Evolutionary conservation across 2,888 invertebrate genomes (phyloP).

Genomic region (Acholoe squamosa): DNA sequence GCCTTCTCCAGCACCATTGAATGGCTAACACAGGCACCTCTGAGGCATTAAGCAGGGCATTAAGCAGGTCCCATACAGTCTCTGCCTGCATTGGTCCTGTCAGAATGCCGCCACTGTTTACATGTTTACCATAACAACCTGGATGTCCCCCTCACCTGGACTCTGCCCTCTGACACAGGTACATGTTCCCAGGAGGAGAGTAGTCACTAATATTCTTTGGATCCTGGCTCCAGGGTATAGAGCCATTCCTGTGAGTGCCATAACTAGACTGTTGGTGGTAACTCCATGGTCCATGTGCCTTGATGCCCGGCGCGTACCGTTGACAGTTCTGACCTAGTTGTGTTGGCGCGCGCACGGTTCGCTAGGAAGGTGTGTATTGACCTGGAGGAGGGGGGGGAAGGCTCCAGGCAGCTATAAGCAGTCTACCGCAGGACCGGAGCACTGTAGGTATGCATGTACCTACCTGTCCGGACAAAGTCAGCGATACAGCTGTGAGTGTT

Average conservation of each 20-base stretch:
- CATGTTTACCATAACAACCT: conserved; percentile 12
- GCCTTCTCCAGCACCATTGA: no score
- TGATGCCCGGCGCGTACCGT: background rate
- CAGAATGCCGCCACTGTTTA: no score
- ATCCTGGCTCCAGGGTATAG: background rate
- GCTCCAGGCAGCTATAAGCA: background rate
- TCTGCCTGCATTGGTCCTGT: background rate
- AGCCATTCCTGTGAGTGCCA: no score
- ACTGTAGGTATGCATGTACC: background rate
- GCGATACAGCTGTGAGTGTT: background rate
- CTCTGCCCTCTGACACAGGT: background rate
- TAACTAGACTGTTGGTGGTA: background rate
- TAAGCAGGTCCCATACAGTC: background rate
- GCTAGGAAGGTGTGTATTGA: conserved; percentile 25
- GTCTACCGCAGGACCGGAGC: background rate
- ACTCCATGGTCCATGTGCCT: background rate
- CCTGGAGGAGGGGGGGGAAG: background rate
- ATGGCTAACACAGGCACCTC: background rate
- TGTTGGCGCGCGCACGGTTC: background rate
- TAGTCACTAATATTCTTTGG: background rate
- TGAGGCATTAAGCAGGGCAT: background rate
- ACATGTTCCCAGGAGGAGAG: background rate
- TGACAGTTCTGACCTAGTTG: conserved; percentile 30
- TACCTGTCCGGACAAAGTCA: background rate
- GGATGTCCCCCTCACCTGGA: background rate